Base-by-base conservation (phyloP, 1,140 invertebrate genomes). In the Proctacanthus coquilletti region DNA sequence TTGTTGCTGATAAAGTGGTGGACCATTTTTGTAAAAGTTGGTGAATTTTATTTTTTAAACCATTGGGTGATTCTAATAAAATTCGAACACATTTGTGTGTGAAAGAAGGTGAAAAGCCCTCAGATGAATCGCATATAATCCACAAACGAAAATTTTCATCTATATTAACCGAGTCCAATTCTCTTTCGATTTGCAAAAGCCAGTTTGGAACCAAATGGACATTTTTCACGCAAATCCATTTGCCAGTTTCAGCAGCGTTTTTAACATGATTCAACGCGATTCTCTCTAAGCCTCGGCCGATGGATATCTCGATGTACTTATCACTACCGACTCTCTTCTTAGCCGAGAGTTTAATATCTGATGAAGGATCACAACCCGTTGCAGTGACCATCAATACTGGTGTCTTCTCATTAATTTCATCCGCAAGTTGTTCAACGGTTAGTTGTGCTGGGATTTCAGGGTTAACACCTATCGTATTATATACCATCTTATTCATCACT, bases 201-300 rank as follows among this genome's bases (percentile, higher is more conserved):
- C 83, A 91, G 20, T 72, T 66, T 0, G 77, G 74, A 10, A 87
- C 80, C 10, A 95, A 63, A 57, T 95, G 91, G 1, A 94, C 64
- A 61, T 95, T 95, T 58, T 89, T 92, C 20, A 93, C 56, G 27
- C 57, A 60, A 36, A 60, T 32, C 55, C 57, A 60, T 23, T 56
- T 47, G 8, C 56, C 57, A 19, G 47, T 38, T 11, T 37, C 27
- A 10, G 57, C 52, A 2, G 50, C 47, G 21, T 49, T 43, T 3
- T 47, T 44, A 38, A 61, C 43, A 4, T 42, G 41, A 1, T 39
- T 14, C 4, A 51, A 9, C 0, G 49, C 48, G 15, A 44, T 38
- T 15, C 41, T 47, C 34, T 58, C 53, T 21, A 47, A 48, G 19
- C 53, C 55, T 13, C 43, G 44, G 0, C 59, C 61, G 6, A 63